phyloP scores from a whole-genome alignment of 2,888 invertebrate species.

The Saturnia pavonia region DNA sequence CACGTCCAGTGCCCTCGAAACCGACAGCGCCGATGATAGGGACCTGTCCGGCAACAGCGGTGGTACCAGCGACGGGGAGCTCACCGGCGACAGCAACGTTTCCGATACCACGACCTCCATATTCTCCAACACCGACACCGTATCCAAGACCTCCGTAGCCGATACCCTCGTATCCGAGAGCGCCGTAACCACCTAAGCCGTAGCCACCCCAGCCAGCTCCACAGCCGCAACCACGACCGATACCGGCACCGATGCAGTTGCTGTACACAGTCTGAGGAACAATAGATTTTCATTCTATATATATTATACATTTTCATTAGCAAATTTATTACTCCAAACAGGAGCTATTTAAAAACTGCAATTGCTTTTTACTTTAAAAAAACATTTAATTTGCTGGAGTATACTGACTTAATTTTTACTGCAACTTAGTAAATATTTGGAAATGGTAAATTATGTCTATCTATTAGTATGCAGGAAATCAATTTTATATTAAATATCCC shows the following conservation, averaged over 20 bases:
- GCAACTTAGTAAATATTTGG: too few species aligned
- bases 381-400: too few species aligned
- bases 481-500: too few species aligned
- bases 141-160: slow-evolving; percentile 14
- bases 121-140: too few species aligned
- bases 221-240: slow-evolving; percentile 19
- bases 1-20: slow-evolving; percentile 42
- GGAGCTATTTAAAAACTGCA: too few species aligned
- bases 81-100: slow-evolving; percentile 40
- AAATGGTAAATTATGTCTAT: too few species aligned
- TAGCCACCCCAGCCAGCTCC: slow-evolving; percentile 26
- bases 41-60: slow-evolving; percentile 35
- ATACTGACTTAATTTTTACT: too few species aligned
- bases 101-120: slow-evolving; percentile 38
- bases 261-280: slow-evolving; percentile 3
- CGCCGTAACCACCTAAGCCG: slow-evolving; percentile 16
- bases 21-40: slow-evolving; percentile 38
- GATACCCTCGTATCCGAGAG: slow-evolving; percentile 4
- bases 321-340: too few species aligned
- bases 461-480: too few species aligned
- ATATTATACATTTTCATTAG: too few species aligned
- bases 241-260: too few species aligned
- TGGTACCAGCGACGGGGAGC: slow-evolving; percentile 35
- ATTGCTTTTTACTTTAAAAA: too few species aligned
- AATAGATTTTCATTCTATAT: slow-evolving; percentile 19